Percentiles rank a stretch among this genome's conserved stretches.
Conservation (phyloP, 92 coral and sea anemone genomes). For the Epizoanthus stellaris region DNA sequence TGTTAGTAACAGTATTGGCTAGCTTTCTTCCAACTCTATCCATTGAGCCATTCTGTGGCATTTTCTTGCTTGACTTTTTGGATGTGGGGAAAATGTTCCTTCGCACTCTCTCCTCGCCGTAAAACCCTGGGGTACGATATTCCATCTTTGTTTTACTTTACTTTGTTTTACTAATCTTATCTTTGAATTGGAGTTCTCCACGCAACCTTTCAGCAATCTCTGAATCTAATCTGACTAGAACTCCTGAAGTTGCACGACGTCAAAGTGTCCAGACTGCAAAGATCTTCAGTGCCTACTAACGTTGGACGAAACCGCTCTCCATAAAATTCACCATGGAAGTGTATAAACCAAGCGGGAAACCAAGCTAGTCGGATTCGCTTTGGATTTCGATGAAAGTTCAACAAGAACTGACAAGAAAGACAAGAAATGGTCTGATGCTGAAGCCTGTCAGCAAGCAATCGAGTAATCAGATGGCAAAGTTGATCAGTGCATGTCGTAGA, state of each 20-base stretch:
- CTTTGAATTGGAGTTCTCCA: not conserved
- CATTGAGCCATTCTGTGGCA: not conserved
- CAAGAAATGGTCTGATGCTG: no score
- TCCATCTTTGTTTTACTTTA: not conserved
- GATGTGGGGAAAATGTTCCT: constrained; percentile 28
- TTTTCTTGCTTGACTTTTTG: not conserved
- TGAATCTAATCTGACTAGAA: no score
- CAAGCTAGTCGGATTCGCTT: no score
- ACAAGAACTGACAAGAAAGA: no score
- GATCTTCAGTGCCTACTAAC: no score
- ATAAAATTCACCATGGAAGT: no score
- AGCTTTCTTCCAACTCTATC: constrained; percentile 36
- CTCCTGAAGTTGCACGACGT: not conserved
- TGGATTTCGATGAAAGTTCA: no score
- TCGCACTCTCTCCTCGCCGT: not conserved
- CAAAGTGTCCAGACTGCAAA: not conserved
- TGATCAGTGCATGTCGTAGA: no score
- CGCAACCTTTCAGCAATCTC: not conserved
- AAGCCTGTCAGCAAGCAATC: no score
- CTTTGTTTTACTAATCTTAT: not conserved
- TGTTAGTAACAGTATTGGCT: constrained; percentile 24
- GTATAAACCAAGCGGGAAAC: no score
- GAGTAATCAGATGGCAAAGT: no score
- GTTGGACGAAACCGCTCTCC: no score
- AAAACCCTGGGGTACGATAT: not conserved